A percentile compares a stretch with the other conserved stretches of the same genome.
phyloP scores from a whole-genome alignment of 2,797 vertebrate species.

The Scolopax rusticola region DNA sequence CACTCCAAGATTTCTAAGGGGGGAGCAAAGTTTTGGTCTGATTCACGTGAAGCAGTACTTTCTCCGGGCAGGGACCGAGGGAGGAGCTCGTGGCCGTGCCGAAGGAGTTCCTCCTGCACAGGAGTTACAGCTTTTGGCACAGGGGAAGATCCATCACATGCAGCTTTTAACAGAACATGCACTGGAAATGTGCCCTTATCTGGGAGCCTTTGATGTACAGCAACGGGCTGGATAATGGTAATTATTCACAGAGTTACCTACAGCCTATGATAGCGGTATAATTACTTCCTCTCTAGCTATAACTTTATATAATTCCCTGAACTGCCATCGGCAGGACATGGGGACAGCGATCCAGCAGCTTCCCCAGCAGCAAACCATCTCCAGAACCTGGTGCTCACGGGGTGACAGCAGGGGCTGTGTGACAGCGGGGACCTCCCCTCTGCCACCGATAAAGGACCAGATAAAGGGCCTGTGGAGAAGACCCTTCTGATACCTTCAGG shows the following conservation, averaged over 20 bases:
- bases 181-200: constrained; percentile 47
- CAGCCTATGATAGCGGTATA: constrained; percentile 12
- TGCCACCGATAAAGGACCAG: rapidly evolving
- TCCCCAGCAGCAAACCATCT: constrained; percentile 1
- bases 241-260: constrained; percentile 46
- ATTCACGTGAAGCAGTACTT: not conserved
- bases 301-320: constrained; percentile 9
- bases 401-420: rapidly evolving
- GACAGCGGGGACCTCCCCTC: not conserved
- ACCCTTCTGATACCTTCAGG: not conserved
- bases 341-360: not conserved
- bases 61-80: not conserved
- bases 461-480: rapidly evolving
- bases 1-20: not conserved
- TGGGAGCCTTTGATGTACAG: constrained; percentile 8
- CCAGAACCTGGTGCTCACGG: not conserved
- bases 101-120: not conserved
- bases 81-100: not conserved
- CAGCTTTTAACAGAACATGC: constrained; percentile 40
- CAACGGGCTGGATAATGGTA: constrained; percentile 37
- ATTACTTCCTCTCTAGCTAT: constrained; percentile 30
- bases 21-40: not conserved
- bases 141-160: not conserved
- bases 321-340: not conserved
- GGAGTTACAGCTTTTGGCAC: not conserved